Percentiles rank a stretch among this genome's conserved stretches.
These are phyloP conservation scores for Parotocinclus haroldoi DNA, from an alignment of 2,797 vertebrate genomes.

Conservation along the genomic window DNA sequence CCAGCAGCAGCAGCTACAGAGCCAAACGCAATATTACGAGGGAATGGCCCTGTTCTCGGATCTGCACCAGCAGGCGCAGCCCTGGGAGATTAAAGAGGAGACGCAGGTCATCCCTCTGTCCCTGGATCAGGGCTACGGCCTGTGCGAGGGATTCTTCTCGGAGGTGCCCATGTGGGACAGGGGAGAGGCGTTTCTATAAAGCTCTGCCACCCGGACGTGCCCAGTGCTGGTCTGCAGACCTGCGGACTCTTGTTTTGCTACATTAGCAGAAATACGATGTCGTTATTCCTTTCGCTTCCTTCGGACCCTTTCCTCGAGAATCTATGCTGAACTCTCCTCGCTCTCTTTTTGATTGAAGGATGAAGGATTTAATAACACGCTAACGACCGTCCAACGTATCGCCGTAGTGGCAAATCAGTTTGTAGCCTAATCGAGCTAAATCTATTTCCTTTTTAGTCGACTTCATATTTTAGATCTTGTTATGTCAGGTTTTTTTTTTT, in stretches of 20 bases:
- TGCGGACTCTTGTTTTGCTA: slow-evolving; percentile 71
- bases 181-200: slow-evolving; percentile 71
- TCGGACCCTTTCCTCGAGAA: slow-evolving; percentile 46
- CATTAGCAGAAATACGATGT: slow-evolving; percentile 67
- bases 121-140: slow-evolving; percentile 72
- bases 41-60: slow-evolving; percentile 68
- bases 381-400: slow-evolving; percentile 39
- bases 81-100: slow-evolving; percentile 81
- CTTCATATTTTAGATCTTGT: slow-evolving; percentile 49
- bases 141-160: slow-evolving; percentile 76
- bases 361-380: slow-evolving; percentile 31
- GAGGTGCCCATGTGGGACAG: slow-evolving; percentile 79
- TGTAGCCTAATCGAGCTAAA: slow-evolving; percentile 61
- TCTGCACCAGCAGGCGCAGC: slow-evolving; percentile 65
- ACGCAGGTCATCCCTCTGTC: slow-evolving; percentile 66
- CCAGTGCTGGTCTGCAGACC: slow-evolving; percentile 42
- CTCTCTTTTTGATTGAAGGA: slow-evolving; percentile 34
- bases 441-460: slow-evolving; percentile 60
- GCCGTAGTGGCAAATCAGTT: slow-evolving; percentile 52
- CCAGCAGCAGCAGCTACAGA: slow-evolving; percentile 59
- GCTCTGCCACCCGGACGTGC: slow-evolving; percentile 19
- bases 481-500: slow-evolving; percentile 4
- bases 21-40: slow-evolving; percentile 69
- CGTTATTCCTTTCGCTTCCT: slow-evolving; percentile 48
- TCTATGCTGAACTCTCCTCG: slow-evolving; percentile 42